phyloP scores from a whole-genome alignment of 2,888 invertebrate species.

The Diloba caeruleocephala region DNA sequence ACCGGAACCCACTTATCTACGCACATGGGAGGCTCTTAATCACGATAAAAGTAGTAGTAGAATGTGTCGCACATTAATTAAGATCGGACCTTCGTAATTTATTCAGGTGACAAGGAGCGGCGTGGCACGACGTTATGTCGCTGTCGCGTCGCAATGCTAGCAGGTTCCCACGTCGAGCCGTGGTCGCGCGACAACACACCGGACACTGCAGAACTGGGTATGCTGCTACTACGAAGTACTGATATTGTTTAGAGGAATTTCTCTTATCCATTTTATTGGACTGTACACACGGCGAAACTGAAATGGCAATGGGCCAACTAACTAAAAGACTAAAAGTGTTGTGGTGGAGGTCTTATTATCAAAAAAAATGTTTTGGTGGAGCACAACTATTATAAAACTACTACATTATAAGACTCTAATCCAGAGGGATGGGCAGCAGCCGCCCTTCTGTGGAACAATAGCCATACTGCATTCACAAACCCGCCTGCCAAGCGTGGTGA shows the following conservation, averaged over 20 bases:
- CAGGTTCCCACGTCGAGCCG: slow-evolving; percentile 65
- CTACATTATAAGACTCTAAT: too few relatives aligned
- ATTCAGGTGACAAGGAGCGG: slow-evolving; percentile 78
- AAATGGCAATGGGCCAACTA: too few relatives aligned
- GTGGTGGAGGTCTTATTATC: too few relatives aligned
- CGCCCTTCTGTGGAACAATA: too few relatives aligned
- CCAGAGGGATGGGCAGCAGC: too few relatives aligned
- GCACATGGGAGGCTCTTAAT: slow-evolving; percentile 68
- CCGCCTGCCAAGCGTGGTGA: too few relatives aligned
- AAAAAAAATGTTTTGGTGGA: too few relatives aligned
- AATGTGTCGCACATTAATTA: slow-evolving; percentile 80
- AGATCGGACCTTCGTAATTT: slow-evolving; percentile 79
- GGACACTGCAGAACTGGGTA: slow-evolving; percentile 23
- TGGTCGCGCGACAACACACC: slow-evolving; percentile 40
- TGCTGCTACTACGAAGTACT: slow-evolving; percentile 1
- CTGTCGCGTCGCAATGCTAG: slow-evolving; percentile 58
- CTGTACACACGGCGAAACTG: too few relatives aligned
- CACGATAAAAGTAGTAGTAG: slow-evolving; percentile 76
- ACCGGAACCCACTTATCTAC: slow-evolving; percentile 57
- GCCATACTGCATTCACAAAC: too few relatives aligned
- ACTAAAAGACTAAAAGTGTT: too few relatives aligned
- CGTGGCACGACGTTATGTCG: slow-evolving; percentile 63
- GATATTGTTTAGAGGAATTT: neutral
- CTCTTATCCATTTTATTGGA: too few relatives aligned
- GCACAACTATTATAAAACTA: too few relatives aligned